These are phyloP conservation scores for Nephotettix cincticeps DNA, from an alignment of 1,140 invertebrate species.

Conservation along the genomic window DNA sequence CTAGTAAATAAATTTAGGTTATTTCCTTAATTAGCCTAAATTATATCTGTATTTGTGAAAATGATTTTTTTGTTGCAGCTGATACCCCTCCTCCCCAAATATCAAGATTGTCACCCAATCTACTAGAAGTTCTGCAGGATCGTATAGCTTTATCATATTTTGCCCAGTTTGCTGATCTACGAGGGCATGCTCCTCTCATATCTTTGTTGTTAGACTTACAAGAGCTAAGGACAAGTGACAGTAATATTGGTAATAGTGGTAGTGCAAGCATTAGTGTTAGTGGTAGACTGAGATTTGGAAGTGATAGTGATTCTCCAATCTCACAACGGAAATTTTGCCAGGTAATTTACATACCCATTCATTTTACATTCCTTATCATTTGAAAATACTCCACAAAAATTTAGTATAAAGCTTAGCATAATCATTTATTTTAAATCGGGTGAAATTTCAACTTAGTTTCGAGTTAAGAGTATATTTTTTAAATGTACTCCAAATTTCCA, in stretches of 20 bases:
- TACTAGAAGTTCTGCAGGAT: slow-evolving; percentile 32
- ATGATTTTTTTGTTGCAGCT: slow-evolving; percentile 20
- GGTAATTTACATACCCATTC: no score
- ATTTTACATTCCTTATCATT: no score
- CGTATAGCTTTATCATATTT: slow-evolving; percentile 31
- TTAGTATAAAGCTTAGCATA: no score
- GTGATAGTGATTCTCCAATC: slow-evolving; percentile 9
- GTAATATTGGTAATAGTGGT: background rate
- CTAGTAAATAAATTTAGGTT: no score
- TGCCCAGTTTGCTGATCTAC: slow-evolving; percentile 32
- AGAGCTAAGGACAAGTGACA: slow-evolving; percentile 4
- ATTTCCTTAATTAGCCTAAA: no score
- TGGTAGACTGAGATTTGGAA: background rate
- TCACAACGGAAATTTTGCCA: slow-evolving; percentile 15
- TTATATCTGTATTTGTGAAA: no score
- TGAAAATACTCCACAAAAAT: no score
- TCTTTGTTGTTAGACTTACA: slow-evolving; percentile 28
- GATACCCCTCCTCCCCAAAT: slow-evolving; percentile 19
- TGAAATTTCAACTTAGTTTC: no score
- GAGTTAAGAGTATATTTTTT: no score
- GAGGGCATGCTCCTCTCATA: slow-evolving; percentile 25
- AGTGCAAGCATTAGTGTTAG: background rate
- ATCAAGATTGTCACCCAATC: slow-evolving; percentile 28
- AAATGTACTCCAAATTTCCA: no score
- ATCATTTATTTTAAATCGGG: no score